Evolutionary conservation across 1,140 invertebrate genomes (phyloP).

Genomic region (Palaemon carinicauda): DNA sequence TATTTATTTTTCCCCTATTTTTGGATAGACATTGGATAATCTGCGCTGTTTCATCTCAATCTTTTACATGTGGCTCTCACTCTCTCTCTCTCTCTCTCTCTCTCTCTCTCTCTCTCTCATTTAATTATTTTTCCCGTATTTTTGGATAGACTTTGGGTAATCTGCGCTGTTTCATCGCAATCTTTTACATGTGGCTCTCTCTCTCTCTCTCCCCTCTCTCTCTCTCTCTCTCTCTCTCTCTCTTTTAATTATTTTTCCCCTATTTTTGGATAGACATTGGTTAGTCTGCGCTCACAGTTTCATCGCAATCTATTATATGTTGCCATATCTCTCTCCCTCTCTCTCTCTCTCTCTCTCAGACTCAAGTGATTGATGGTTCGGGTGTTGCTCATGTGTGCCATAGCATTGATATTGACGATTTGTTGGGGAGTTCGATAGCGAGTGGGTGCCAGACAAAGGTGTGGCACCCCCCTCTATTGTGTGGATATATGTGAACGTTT

Average conservation of each 20-base stretch:
- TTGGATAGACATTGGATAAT: too few relatives aligned
- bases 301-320: background rate
- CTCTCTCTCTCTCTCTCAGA: background rate
- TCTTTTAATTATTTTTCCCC: background rate
- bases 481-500: too few relatives aligned
- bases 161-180: background rate
- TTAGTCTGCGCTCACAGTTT: too few relatives aligned
- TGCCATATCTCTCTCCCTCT: background rate
- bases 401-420: too few relatives aligned
- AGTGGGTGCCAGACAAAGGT: too few relatives aligned
- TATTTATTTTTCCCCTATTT: background rate
- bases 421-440: too few relatives aligned
- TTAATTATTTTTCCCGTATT: background rate
- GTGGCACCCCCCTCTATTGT: too few relatives aligned
- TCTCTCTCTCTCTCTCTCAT: background rate
- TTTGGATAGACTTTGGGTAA: too few relatives aligned
- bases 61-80: background rate
- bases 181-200: background rate
- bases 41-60: background rate
- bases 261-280: background rate
- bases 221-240: background rate
- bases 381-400: too few relatives aligned
- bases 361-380: too few relatives aligned
- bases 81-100: background rate
- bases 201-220: background rate